Evolutionary conservation across 1,140 invertebrate species (phyloP), one percentile per base, ranked within the genome.

Genomic region (Drosophila biarmipes): DNA sequence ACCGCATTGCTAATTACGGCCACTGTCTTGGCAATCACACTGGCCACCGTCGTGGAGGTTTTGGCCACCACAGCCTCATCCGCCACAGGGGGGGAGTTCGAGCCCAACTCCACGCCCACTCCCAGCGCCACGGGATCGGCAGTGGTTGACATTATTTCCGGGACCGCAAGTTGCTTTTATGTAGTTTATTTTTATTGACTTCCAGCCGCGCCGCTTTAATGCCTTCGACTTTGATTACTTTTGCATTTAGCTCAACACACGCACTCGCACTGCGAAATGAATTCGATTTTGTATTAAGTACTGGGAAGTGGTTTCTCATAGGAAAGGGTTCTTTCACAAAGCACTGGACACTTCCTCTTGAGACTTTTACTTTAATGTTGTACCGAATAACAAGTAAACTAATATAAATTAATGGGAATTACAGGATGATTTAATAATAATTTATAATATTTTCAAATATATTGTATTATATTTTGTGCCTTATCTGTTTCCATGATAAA

Each of bases 151-250:
- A 89, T 89, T 87, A 73, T 90, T 80, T 63, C 38, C 58, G 61
- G 55, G 49, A 87, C 75, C 76, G 54, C 84, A 90, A 90, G 80
- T 80, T 90, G 78, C 63, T 77, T 90, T 90, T 73, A 79, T 89
- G 76, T 73, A 56, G 72, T 71, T 87, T 89, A 76, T 79, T 87
- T 89, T 89, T 82, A 87, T 89, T 73, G 78, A 87, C 79, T 89
- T 87, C 82, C 82, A 79, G 82, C 74, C 79, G 82, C 67, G 75
- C 67, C 46, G 54, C 73, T 73, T 81, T 61, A 78, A 84, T 82
- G 69, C 57, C 51, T 66, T 67, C 19, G 57, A 57, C 56, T 80
- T 89, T 90, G 76, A 89, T 89, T 89, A 77, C 79, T 80, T 77
- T 84, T 55, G 48, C 58, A 67, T 85, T 86, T 86, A 74, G 80